These are phyloP conservation scores for Agrochola macilenta DNA, from an alignment of 2,888 invertebrate genomes.

Conservation along the genomic window DNA sequence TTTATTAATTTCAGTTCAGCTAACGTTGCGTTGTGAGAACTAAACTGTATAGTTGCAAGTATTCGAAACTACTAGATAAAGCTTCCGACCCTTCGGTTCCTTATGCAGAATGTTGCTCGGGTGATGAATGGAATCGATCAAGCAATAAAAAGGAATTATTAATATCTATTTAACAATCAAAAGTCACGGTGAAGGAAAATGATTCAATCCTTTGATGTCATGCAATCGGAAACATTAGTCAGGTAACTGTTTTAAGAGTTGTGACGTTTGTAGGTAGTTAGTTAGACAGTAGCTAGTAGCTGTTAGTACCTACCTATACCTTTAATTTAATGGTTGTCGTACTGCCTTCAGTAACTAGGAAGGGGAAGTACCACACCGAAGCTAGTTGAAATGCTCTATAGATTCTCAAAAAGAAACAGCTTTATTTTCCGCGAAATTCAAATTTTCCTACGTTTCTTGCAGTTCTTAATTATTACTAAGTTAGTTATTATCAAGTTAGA, in stretches of 20 bases:
- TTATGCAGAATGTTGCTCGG: slow-evolving; percentile 64
- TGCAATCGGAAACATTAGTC: slow-evolving; percentile 54
- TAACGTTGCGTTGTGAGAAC: not conserved
- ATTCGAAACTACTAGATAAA: slow-evolving; percentile 51
- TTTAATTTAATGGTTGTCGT: slow-evolving; percentile 12
- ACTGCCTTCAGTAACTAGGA: slow-evolving; percentile 5
- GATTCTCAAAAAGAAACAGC: not conserved
- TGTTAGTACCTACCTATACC: slow-evolving; percentile 1
- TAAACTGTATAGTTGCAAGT: slow-evolving; percentile 41
- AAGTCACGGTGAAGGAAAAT: slow-evolving; percentile 65
- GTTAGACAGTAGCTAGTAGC: not conserved
- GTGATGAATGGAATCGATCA: slow-evolving; percentile 67
- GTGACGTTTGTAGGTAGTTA: slow-evolving; percentile 29
- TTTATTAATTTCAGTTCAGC: slow-evolving; percentile 9
- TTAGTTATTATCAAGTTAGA: too few relatives aligned
- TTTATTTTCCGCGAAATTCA: not conserved
- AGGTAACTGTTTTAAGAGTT: slow-evolving; percentile 30
- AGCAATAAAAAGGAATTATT: slow-evolving; percentile 64
- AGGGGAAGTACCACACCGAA: not conserved
- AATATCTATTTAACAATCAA: slow-evolving; percentile 57
- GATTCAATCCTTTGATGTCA: slow-evolving; percentile 54
- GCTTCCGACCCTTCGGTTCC: slow-evolving; percentile 46
- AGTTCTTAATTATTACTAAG: too few relatives aligned
- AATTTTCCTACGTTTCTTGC: too few relatives aligned
- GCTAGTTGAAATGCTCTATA: not conserved